Percentiles rank a stretch among this genome's conserved stretches.
Conservation (phyloP, 2,113 vertebrate genomes). For the Argyrosomus japonicus region DNA sequence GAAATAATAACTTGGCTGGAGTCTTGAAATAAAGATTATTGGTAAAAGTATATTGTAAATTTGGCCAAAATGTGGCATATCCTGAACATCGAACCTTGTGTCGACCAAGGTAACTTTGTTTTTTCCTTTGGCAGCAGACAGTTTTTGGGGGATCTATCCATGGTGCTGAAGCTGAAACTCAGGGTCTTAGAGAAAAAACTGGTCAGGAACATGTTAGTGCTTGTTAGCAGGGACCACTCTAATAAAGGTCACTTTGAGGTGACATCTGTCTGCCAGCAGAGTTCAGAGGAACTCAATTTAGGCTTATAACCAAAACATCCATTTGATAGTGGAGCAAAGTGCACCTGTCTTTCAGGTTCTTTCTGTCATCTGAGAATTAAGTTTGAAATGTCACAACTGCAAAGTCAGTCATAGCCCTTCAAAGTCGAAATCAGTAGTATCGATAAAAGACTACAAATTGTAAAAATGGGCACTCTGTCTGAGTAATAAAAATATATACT, state of each 20-base stretch:
- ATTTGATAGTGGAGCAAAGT: conserved; percentile 28
- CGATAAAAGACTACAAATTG: neutral
- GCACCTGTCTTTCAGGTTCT: conserved; percentile 14
- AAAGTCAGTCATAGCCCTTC: neutral
- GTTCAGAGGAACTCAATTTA: conserved; percentile 34
- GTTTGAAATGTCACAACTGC: conserved; percentile 15
- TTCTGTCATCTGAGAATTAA: conserved; percentile 13
- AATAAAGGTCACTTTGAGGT: conserved; percentile 50
- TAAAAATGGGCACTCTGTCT: neutral
- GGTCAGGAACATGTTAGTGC: neutral
- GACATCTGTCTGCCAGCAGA: conserved; percentile 24
- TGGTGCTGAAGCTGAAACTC: conserved; percentile 69
- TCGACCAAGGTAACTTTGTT: neutral
- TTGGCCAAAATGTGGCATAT: neutral
- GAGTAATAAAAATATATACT: neutral
- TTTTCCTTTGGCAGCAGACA: too few relatives aligned
- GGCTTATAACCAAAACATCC: conserved; percentile 30
- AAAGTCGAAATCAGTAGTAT: neutral
- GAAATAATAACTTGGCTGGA: neutral
- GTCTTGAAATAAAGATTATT: neutral
- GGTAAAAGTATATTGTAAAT: neutral
- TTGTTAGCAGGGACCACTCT: conserved; percentile 25
- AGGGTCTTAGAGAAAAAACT: conserved; percentile 18
- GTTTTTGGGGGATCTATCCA: conserved; percentile 62
- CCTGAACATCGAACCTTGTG: neutral